A percentile compares a stretch with the other conserved stretches of the same genome.
These are phyloP conservation scores for Enteromius unitaeniatus DNA, from an alignment of 2,797 vertebrate species.

Conservation along the genomic window DNA sequence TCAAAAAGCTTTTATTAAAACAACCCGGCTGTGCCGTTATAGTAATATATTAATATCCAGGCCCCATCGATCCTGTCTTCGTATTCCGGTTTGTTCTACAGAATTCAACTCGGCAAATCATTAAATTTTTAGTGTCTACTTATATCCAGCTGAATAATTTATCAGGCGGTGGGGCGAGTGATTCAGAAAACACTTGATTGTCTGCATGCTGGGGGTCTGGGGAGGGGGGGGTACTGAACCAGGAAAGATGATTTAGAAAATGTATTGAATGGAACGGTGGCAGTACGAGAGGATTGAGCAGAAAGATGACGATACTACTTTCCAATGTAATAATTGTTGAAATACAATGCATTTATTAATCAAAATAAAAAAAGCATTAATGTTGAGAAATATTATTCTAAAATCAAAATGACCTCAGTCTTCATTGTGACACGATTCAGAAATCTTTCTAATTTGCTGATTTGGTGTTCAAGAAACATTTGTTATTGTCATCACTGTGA, in stretches of 20 bases:
- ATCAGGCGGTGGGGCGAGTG: conserved; percentile 72
- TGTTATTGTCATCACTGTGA: not conserved
- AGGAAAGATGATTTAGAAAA: conserved; percentile 47
- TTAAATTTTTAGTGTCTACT: conserved; percentile 81
- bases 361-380: not conserved
- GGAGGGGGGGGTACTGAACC: conserved; percentile 33
- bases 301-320: not conserved
- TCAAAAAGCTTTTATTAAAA: conserved; percentile 64
- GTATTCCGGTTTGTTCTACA: conserved; percentile 73
- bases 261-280: conserved; percentile 6
- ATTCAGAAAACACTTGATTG: conserved; percentile 64
- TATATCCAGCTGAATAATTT: conserved; percentile 82
- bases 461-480: not conserved
- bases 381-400: not conserved
- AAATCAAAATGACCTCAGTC: not conserved
- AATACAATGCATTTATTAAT: not conserved
- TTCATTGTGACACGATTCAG: not conserved
- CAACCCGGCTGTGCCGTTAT: conserved; percentile 61
- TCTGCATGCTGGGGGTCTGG: conserved; percentile 35
- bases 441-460: not conserved
- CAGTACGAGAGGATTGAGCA: not conserved
- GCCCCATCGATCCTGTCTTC: conserved; percentile 62
- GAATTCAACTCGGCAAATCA: conserved; percentile 71
- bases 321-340: not conserved
- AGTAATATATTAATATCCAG: conserved; percentile 56